Evolutionary conservation across 2,888 invertebrate genomes (phyloP), one percentile per base, ranked within the genome.

Genomic region (Tenthredo mesomela): DNA sequence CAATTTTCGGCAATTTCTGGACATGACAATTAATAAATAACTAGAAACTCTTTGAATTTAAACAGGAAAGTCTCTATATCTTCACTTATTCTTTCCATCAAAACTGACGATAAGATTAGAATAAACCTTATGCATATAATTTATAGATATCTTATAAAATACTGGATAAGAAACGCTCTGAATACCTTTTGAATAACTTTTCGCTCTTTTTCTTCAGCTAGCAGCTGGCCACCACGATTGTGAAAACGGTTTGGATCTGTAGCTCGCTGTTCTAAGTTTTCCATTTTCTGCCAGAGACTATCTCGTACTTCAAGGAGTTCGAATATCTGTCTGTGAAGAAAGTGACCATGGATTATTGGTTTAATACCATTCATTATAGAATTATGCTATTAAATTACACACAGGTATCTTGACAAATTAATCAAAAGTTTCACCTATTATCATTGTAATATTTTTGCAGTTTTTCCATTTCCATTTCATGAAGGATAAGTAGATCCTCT

Each of bases 161-260:
- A 65, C 7, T 15, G 15, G 12, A 65, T 33, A 82, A 65, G 47
- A n/a, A 61, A 85, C 85, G 86, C 86, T 86, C 58, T 65, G 75
- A 9, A 86, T 87, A 91, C 94, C 88, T 94, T 96, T 54, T 95
- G 95, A 12, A 98, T 95, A 10, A 95, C 94, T 91, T 97, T 98
- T n/a, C 98, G 94, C 89, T 97, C 97, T 89, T 96, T 97, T 92
- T 98, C 98, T 91, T 98, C 98, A 82, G 95, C 95, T 1, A 98
- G 93, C 7, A 98, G 93, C 87, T 97, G 96, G 0, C 98, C 98
- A 0, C 98, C 98, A 58, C 98, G 95, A 93, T 98, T 98, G 88
- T 97, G 96, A 91, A 96, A 97, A 0, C 98, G 95, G 87, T 96
- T 96, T 0, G 97, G 97, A 89, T 97, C 97, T n/a, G 95, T 95